Conservation (phyloP, 2,888 invertebrate species). For the Parnassius mnemosyne region DNA sequence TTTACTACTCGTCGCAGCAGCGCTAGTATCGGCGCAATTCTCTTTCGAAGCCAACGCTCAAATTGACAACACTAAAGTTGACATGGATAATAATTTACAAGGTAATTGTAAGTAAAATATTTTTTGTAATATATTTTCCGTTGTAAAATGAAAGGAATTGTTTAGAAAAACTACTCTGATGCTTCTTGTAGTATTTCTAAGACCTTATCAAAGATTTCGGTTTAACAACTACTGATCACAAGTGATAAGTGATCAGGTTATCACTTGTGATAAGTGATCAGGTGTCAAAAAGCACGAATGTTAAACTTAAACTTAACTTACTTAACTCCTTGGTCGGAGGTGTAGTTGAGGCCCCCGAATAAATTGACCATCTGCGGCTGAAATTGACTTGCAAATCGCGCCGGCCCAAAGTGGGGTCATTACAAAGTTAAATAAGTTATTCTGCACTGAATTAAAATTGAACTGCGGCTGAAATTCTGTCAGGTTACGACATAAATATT, state of each 20-base stretch:
- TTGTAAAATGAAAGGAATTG: no score
- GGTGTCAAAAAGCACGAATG: no score
- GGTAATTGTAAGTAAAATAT: slow-evolving; percentile 51
- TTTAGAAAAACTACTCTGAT: no score
- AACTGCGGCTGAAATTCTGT: neutral
- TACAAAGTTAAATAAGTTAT: slow-evolving; percentile 42
- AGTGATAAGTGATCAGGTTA: no score
- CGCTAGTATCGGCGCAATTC: slow-evolving; percentile 60
- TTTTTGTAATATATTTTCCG: neutral
- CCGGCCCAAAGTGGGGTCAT: slow-evolving; percentile 32
- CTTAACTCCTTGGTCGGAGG: no score
- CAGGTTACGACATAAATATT: neutral
- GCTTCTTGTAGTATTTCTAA: no score
- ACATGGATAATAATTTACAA: slow-evolving; percentile 55
- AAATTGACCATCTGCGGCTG: slow-evolving; percentile 34
- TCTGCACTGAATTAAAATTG: slow-evolving; percentile 24
- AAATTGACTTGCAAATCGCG: slow-evolving; percentile 45
- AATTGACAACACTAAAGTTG: slow-evolving; percentile 46
- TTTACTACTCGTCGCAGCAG: slow-evolving; percentile 61
- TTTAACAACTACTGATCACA: no score
- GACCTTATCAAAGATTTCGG: no score
- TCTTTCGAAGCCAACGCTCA: slow-evolving; percentile 48
- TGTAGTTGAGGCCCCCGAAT: slow-evolving; percentile 23
- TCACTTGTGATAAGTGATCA: no score
- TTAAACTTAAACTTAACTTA: no score